Conservation (phyloP, 2,888 invertebrate genomes). For the Caenorhabditis afra region DNA sequence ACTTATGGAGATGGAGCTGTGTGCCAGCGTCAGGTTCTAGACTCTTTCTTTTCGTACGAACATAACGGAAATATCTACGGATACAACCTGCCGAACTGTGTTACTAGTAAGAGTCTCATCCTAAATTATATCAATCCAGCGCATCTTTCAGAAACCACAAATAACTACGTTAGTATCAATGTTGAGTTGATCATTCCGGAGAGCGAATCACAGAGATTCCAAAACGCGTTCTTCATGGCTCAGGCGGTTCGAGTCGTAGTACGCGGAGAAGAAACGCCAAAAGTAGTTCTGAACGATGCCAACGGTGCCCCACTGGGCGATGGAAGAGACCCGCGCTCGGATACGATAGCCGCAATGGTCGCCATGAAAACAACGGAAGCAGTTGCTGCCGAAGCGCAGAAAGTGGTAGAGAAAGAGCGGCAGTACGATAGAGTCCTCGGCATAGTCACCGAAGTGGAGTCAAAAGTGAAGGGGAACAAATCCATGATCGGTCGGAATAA, state of each 20-base stretch:
- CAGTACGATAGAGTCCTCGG: too few species aligned
- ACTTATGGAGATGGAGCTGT: background rate
- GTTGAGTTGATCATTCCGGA: background rate
- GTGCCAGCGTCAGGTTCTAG: background rate
- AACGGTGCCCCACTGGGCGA: background rate
- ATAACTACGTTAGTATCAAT: background rate
- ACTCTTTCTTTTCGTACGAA: constrained; percentile 40
- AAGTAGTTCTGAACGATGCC: background rate
- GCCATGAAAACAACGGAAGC: background rate
- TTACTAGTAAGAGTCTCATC: constrained; percentile 11
- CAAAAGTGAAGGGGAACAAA: too few species aligned
- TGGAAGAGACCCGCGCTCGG: background rate
- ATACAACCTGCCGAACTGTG: constrained; percentile 21
- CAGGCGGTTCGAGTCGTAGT: constrained; percentile 32
- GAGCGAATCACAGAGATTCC: constrained; percentile 7
- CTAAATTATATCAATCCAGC: background rate
- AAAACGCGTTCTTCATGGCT: constrained; percentile 37
- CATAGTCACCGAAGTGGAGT: too few species aligned
- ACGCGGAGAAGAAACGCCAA: background rate
- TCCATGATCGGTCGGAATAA: too few species aligned
- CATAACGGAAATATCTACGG: constrained; percentile 43
- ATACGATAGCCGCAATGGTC: background rate
- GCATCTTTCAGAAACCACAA: background rate
- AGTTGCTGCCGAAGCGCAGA: background rate
- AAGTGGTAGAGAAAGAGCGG: too few species aligned